Base-by-base conservation (phyloP, 2,797 vertebrate genomes). In the Taeniopygia guttata region DNA sequence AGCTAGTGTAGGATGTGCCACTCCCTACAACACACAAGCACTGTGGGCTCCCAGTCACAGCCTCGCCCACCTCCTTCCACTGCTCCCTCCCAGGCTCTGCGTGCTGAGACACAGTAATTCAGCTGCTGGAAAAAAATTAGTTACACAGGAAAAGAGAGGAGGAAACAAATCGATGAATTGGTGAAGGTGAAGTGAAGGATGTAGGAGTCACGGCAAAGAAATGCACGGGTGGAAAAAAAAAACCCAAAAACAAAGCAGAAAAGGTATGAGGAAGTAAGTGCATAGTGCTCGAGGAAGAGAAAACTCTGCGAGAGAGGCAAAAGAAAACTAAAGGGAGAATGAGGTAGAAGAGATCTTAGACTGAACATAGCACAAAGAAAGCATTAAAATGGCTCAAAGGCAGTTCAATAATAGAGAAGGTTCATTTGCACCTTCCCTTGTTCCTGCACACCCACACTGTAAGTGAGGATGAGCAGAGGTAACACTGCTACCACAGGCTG, bases 31-130 rank as follows among this genome's bases (percentile, higher is more conserved):
- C 2, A 7, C 23, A 8, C 10, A 7, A 32, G 16, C 34, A 17
- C 52, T 15, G 59, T 34, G 1, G 1, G 62, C 16, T 34, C 15
- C 40, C 0, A 0, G 49, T 5, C 16, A 8, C n/a, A n/a, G n/a
- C 16, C 36, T 52, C 58, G 23, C 34, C 38, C 45, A 52, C 36
- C 21, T 36, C 63, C 22, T 36, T 11, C 77, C 86, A 7, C 69
- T 36, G 26, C 48, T 66, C 52, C 22, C 15, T 60, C 56, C 27
- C 2, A 1, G 48, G 26, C 42, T 63, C 40, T 11, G 27, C 2
- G 1, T 11, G 20, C 34, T 62, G 48, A 68, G 69, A 81, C 34
- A 26, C 15, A 69, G 16, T 16, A 62, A 51, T 36, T 74, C 0
- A 0, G 42, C 45, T 11, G 7, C 68, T 73, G 32, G 36, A 16